Percentiles rank a stretch among this genome's conserved stretches.
phyloP scores from a whole-genome alignment of 2,888 invertebrate species.

The Chaetogeoica ovagalla region DNA sequence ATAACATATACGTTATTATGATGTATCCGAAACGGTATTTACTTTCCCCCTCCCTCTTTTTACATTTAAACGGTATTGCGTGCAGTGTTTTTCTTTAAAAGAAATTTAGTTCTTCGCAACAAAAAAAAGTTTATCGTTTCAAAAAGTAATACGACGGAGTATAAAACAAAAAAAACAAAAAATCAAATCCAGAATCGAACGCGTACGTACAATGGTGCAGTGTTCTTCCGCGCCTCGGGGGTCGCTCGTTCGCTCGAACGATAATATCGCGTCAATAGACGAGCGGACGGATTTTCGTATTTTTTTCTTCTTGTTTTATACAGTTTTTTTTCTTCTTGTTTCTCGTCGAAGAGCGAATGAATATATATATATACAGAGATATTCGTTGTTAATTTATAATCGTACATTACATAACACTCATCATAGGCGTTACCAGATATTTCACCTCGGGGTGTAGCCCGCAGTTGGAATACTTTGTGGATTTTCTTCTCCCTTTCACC shows the following conservation, averaged over 20 bases:
- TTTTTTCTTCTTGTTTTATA: not conserved
- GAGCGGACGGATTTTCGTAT: not conserved
- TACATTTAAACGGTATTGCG: not conserved
- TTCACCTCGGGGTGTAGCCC: too few relatives aligned
- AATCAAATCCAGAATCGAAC: not conserved
- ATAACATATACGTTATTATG: too few relatives aligned
- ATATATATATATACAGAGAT: not conserved
- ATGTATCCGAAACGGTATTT: too few relatives aligned
- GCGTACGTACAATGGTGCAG: not conserved
- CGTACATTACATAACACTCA: too few relatives aligned
- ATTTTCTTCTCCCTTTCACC: too few relatives aligned
- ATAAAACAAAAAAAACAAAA: not conserved
- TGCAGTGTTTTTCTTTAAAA: not conserved
- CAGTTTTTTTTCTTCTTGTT: not conserved
- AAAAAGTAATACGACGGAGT: not conserved
- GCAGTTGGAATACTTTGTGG: too few relatives aligned
- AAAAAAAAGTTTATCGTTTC: constrained; percentile 17
- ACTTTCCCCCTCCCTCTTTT: not conserved
- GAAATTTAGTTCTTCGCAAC: constrained; percentile 12
- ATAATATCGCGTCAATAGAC: constrained; percentile 18
- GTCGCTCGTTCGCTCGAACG: not conserved
- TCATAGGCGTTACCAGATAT: too few relatives aligned
- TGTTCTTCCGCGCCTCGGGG: not conserved
- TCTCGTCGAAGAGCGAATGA: not conserved
- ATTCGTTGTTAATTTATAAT: too few relatives aligned